phyloP scores from a whole-genome alignment of 1,140 invertebrate species.

The Stegodyphus dumicola region DNA sequence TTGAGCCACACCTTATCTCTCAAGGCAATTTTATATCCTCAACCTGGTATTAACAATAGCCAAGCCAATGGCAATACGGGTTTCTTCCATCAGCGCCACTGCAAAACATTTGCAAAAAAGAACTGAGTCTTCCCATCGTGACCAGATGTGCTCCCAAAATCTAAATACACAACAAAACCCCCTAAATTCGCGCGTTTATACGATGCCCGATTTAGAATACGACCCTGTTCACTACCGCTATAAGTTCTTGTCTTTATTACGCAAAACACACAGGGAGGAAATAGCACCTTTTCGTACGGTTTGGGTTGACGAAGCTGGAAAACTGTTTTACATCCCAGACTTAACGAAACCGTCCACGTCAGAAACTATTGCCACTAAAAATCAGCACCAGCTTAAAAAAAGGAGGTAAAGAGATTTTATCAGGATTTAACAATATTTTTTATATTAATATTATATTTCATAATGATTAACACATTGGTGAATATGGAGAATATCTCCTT shows the following conservation, averaged over 20 bases:
- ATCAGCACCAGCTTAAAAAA: too few relatives aligned
- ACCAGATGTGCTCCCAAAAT: constrained; percentile 38
- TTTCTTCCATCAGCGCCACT: constrained; percentile 18
- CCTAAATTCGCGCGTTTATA: constrained; percentile 41
- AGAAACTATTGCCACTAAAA: too few relatives aligned
- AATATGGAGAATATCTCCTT: too few relatives aligned
- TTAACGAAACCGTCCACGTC: too few relatives aligned
- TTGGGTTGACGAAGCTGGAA: too few relatives aligned
- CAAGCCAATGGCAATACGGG: constrained; percentile 2
- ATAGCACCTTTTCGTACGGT: neutral
- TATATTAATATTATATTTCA: too few relatives aligned
- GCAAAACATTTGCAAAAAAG: constrained; percentile 17
- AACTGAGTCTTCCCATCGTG: constrained; percentile 30
- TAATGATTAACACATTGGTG: too few relatives aligned
- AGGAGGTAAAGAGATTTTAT: too few relatives aligned
- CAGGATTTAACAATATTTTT: too few relatives aligned
- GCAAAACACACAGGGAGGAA: constrained; percentile 14
- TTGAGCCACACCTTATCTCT: too few relatives aligned
- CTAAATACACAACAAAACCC: constrained; percentile 40
- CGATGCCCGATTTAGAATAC: constrained; percentile 47
- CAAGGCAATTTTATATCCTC: too few relatives aligned
- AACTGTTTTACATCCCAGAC: too few relatives aligned
- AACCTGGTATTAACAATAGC: neutral
- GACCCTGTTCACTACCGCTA: constrained; percentile 1
- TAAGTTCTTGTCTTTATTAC: constrained; percentile 17